Percentiles rank a stretch among this genome's conserved stretches.
Evolutionary conservation across 2,797 vertebrate genomes (phyloP).

Genomic region (Cuculus canorus): DNA sequence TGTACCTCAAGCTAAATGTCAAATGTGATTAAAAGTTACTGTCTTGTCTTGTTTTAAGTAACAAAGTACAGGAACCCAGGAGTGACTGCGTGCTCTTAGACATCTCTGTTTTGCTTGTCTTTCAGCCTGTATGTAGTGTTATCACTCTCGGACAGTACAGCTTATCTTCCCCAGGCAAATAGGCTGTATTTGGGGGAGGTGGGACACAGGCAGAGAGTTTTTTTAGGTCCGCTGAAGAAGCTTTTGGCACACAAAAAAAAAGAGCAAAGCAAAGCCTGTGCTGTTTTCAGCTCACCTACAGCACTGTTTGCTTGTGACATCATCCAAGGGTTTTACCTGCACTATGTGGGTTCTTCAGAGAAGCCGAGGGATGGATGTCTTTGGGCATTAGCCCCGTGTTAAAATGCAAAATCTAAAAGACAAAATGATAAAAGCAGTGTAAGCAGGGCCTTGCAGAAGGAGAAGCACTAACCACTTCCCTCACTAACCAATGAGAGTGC

Average conservation of each 20-base stretch:
- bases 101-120: neutral
- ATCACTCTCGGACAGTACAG: neutral
- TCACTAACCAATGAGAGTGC: no score
- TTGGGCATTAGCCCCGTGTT: neutral
- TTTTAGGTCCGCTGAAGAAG: neutral
- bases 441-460: neutral
- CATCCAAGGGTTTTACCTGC: neutral
- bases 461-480: neutral
- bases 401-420: neutral
- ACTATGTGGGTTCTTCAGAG: neutral
- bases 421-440: neutral
- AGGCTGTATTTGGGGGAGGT: neutral
- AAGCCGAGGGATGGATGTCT: neutral
- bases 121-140: neutral
- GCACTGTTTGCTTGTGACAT: neutral
- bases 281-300: neutral
- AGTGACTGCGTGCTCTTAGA: neutral
- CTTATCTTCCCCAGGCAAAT: neutral
- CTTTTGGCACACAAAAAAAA: neutral
- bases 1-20: conserved; percentile 68
- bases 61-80: neutral
- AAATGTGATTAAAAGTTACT: conserved; percentile 60
- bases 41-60: conserved; percentile 13
- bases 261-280: rapidly evolving
- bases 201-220: neutral